phyloP scores from a whole-genome alignment of 2,113 vertebrate species.

The Microcebus tavaratra region DNA sequence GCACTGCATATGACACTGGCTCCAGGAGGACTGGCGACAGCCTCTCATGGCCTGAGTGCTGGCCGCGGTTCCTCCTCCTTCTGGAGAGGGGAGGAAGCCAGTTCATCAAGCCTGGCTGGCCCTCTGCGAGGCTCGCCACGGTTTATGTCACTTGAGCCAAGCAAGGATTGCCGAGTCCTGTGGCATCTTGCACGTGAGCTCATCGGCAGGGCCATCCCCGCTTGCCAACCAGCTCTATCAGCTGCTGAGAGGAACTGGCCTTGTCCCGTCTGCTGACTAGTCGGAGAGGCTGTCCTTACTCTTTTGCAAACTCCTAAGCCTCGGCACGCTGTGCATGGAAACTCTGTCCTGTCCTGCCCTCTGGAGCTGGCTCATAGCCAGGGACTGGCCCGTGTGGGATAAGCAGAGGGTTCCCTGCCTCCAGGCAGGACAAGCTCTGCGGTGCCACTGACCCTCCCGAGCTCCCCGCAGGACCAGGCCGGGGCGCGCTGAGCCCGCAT shows the following conservation, averaged over 20 bases:
- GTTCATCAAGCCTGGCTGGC: background rate
- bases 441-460: background rate
- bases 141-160: background rate
- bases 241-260: background rate
- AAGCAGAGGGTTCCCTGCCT: background rate
- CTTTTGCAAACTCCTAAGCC: background rate
- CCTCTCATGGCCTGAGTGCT: background rate
- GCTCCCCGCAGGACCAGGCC: fast-evolving
- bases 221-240: background rate
- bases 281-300: background rate
- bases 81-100: background rate
- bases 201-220: fast-evolving
- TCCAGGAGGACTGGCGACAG: background rate
- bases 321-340: background rate
- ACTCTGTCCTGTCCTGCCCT: background rate
- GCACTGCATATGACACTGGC: no score
- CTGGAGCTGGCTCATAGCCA: background rate
- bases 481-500: background rate
- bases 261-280: background rate
- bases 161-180: background rate
- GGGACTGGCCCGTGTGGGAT: background rate
- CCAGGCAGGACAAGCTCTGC: background rate
- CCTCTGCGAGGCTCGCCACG: background rate
- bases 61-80: background rate
- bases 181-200: fast-evolving